Evolutionary conservation across 2,888 invertebrate genomes (phyloP).

Genomic region (Pristionchus entomophagus): DNA sequence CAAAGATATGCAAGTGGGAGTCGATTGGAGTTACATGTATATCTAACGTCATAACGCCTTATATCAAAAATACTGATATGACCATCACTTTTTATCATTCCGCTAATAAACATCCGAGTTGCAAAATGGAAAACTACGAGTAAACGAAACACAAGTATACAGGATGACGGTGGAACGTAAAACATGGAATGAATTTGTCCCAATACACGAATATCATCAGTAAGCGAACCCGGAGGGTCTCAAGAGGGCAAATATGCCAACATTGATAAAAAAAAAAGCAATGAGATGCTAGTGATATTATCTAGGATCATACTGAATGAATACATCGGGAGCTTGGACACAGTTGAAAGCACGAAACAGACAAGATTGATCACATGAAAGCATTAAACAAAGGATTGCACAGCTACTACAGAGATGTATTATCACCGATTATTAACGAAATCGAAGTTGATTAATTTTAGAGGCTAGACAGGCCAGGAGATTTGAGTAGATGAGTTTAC

Average conservation of each 20-base stretch:
- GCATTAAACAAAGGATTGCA: constrained; percentile 5
- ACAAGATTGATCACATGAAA: neutral
- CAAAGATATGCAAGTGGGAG: too few relatives aligned
- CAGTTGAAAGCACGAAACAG: neutral
- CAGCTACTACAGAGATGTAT: neutral
- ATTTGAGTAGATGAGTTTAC: neutral
- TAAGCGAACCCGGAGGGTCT: neutral
- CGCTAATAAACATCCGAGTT: neutral
- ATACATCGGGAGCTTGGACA: constrained; percentile 2
- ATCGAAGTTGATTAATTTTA: neutral
- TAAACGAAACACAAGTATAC: neutral
- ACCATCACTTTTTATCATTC: neutral
- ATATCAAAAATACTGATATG: too few relatives aligned
- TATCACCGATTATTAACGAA: neutral
- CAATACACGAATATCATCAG: neutral
- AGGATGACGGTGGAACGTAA: neutral
- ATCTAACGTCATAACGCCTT: too few relatives aligned
- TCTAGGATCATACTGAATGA: neutral
- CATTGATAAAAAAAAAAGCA: neutral
- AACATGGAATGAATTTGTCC: neutral
- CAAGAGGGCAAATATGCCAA: constrained; percentile 18
- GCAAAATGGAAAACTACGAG: neutral
- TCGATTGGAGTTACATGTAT: too few relatives aligned
- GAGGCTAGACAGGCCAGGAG: constrained; percentile 9
- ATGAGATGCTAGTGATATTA: neutral